phyloP scores from a whole-genome alignment of 2,888 invertebrate genomes.

The Nephrotoma appendiculata region DNA sequence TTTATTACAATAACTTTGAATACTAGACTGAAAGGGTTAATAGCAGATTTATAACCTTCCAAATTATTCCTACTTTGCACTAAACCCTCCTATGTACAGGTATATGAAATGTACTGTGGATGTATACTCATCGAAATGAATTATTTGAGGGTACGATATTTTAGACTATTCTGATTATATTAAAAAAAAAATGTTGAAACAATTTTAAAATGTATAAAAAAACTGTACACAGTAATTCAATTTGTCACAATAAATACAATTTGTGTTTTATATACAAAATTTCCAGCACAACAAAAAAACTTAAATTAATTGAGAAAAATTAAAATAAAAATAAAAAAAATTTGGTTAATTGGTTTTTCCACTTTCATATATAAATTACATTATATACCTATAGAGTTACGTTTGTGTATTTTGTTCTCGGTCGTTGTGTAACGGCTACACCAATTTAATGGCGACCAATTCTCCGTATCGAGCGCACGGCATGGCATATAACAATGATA shows the following conservation, averaged over 20 bases:
- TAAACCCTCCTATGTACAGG: no score
- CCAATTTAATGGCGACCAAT: background rate
- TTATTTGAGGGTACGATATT: no score
- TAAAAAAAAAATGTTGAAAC: no score
- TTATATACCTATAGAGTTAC: background rate
- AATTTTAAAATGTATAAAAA: no score
- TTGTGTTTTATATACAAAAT: background rate
- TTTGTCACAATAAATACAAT: background rate
- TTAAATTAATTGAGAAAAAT: background rate
- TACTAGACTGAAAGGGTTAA: no score
- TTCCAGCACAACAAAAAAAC: background rate
- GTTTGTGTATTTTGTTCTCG: background rate
- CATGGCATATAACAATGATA: background rate
- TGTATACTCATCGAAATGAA: no score
- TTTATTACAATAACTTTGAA: no score
- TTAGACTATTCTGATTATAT: no score
- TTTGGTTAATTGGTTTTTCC: background rate
- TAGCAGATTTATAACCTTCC: no score
- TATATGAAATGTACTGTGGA: no score
- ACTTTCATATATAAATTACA: background rate
- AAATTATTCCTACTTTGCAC: no score
- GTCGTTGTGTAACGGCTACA: background rate
- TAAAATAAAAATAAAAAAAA: background rate
- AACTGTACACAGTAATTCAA: background rate
- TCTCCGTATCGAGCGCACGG: background rate